A percentile compares a stretch with the other conserved stretches of the same genome.
Conservation (phyloP, 2,113 vertebrate species). For the Loxodonta africana region DNA sequence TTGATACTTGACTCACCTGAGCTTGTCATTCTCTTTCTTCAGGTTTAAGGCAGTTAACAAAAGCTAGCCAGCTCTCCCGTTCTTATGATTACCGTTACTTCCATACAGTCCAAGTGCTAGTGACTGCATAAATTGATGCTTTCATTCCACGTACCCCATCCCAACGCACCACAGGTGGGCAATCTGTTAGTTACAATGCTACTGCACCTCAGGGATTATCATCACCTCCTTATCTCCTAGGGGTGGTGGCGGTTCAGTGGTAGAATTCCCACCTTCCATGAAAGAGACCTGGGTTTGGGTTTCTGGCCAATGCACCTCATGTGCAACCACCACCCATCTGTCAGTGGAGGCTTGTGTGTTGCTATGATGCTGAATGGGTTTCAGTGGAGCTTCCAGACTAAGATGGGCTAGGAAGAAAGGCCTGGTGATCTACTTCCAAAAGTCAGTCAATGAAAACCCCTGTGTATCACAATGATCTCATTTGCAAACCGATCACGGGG, state of each 20-base stretch:
- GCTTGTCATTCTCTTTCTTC: background rate
- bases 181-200: fast-evolving
- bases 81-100: background rate
- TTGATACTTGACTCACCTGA: background rate
- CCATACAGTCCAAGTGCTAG: background rate
- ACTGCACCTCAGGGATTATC: background rate
- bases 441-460: background rate
- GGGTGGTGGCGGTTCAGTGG: background rate
- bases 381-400: background rate
- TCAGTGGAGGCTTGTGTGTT: background rate
- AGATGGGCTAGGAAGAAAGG: background rate
- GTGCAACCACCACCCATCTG: background rate
- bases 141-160: background rate
- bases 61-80: background rate
- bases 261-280: background rate
- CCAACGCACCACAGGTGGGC: fast-evolving
- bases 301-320: background rate
- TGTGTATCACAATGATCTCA: background rate
- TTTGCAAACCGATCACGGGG: background rate
- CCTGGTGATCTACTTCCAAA: background rate
- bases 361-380: background rate
- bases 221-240: fast-evolving
- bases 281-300: background rate
- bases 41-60: background rate
- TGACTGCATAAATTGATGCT: background rate